Conservation (phyloP, 2,113 vertebrate species). For the Sarotherodon lohbergeri region DNA sequence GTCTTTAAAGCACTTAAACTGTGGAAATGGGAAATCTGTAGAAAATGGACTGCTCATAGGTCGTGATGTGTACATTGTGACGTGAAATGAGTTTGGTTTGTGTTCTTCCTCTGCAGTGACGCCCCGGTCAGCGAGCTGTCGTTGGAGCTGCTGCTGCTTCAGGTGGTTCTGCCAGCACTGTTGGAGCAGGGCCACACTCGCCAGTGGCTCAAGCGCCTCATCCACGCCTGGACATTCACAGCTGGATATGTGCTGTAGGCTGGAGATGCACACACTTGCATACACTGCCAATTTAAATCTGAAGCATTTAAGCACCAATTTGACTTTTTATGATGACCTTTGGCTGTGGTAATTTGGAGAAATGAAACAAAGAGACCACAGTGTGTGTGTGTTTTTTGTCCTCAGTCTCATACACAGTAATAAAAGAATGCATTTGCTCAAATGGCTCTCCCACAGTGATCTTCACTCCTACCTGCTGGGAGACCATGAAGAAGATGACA, state of each 20-base stretch:
- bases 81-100: neutral
- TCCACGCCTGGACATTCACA: constrained; percentile 91
- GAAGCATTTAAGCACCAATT: neutral
- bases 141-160: constrained; percentile 90
- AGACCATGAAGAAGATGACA: constrained; percentile 89
- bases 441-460: constrained; percentile 71
- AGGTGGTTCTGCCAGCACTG: constrained; percentile 91
- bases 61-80: neutral
- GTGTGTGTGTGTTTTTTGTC: neutral
- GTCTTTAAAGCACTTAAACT: neutral
- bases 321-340: neutral
- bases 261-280: neutral
- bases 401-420: neutral
- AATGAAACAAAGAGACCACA: neutral
- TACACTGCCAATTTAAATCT: neutral
- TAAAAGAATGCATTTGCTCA: neutral
- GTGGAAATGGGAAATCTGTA: neutral
- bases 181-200: constrained; percentile 94
- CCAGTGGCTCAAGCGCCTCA: constrained; percentile 94
- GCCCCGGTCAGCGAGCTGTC: constrained; percentile 96
- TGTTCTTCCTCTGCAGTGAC: constrained; percentile 73
- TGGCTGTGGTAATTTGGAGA: neutral
- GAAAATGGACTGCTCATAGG: neutral
- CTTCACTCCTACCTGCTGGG: constrained; percentile 95
- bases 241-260: constrained; percentile 90